phyloP scores from a whole-genome alignment of 2,888 invertebrate genomes.

The Willowsia nigromaculata region DNA sequence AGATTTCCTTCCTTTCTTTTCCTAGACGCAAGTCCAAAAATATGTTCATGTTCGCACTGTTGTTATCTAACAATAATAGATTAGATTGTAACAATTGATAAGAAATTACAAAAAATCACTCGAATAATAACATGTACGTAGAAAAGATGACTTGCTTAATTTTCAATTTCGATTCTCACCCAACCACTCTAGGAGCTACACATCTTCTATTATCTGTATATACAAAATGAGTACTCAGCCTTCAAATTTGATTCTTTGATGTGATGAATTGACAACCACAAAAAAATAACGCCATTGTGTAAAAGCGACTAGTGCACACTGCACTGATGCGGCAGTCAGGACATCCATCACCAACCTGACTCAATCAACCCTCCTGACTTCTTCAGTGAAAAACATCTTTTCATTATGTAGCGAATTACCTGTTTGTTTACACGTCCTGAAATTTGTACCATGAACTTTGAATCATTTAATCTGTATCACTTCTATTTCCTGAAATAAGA shows the following conservation, averaged over 20 bases:
- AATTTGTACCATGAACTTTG: neutral
- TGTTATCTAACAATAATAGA: neutral
- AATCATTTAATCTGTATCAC: constrained; percentile 36
- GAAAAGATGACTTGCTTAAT: constrained; percentile 54
- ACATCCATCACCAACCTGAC: constrained; percentile 43
- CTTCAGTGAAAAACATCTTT: neutral
- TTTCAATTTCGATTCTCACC: constrained; percentile 2
- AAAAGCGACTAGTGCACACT: neutral
- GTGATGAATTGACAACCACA: constrained; percentile 60
- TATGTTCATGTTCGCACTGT: neutral
- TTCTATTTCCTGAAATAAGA: constrained; percentile 52
- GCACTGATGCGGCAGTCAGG: neutral
- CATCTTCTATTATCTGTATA: neutral
- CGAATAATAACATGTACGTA: neutral
- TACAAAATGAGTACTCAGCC: neutral
- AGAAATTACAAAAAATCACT: neutral
- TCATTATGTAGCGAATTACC: neutral
- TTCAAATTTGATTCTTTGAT: constrained; percentile 26
- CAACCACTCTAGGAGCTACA: neutral
- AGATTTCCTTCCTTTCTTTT: neutral
- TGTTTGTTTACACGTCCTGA: neutral
- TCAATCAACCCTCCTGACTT: neutral
- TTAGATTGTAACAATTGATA: constrained; percentile 20
- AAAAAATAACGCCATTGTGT: neutral
- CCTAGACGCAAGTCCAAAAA: neutral